Evolutionary conservation across 1,140 invertebrate genomes (phyloP).

Genomic region (Drosophila mauritiana): DNA sequence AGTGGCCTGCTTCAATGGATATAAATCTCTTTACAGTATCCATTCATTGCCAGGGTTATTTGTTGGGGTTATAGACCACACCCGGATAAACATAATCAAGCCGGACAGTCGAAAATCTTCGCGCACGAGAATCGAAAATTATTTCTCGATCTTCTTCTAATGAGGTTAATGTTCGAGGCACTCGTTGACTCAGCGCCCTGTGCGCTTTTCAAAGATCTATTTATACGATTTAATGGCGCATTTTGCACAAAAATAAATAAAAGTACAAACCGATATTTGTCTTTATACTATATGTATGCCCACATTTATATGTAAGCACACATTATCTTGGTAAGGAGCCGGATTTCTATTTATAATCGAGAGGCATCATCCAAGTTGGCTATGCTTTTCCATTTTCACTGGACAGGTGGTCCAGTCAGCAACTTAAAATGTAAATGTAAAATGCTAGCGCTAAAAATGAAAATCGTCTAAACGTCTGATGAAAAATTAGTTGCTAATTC

Average conservation of each 20-base stretch:
- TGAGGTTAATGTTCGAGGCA: conserved; percentile 80
- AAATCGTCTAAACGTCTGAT: conserved; percentile 24
- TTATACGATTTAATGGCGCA: conserved; percentile 79
- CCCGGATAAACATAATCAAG: conserved; percentile 15
- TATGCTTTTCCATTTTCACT: background rate
- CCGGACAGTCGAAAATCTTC: conserved; percentile 36
- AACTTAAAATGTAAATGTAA: conserved; percentile 9
- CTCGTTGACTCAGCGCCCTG: conserved; percentile 69
- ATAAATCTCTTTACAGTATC: background rate
- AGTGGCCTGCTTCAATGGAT: background rate
- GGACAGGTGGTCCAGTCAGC: conserved; percentile 62
- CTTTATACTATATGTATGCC: conserved; percentile 9
- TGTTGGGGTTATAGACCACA: background rate
- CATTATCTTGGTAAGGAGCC: conserved; percentile 31
- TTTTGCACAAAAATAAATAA: conserved; percentile 79
- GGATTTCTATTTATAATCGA: conserved; percentile 51
- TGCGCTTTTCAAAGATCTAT: conserved; percentile 75
- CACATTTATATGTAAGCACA: conserved; percentile 14
- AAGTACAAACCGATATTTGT: conserved; percentile 64
- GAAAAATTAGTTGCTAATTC: conserved; percentile 67
- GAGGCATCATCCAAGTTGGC: conserved; percentile 44
- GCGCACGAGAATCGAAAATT: conserved; percentile 36
- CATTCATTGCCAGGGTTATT: conserved; percentile 6
- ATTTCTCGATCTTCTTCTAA: conserved; percentile 74
- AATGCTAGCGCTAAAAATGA: conserved; percentile 8